A percentile compares a stretch with the other conserved stretches of the same genome.
phyloP scores from a whole-genome alignment of 2,113 vertebrate genomes.

The Columba janthina region DNA sequence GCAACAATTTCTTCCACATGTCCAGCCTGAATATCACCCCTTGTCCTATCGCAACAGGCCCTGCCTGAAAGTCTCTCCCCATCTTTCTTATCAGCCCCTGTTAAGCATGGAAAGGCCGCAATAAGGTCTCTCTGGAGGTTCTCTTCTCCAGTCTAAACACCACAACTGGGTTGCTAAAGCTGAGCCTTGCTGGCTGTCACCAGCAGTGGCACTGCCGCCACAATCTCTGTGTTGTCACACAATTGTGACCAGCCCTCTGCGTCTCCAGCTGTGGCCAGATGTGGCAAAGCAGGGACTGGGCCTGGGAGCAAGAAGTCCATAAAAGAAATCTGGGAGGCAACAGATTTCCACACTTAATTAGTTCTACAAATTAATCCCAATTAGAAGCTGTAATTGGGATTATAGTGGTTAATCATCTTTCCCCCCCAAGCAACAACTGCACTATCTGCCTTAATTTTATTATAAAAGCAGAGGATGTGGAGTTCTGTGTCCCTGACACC shows the following conservation, averaged over 20 bases:
- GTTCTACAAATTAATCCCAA: slow-evolving; percentile 27
- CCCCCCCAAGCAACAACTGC: background rate
- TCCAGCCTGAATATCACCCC: background rate
- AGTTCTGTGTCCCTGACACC: background rate
- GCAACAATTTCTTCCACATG: background rate
- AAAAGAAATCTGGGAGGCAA: background rate
- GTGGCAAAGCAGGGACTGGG: background rate
- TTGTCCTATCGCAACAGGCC: rapidly evolving
- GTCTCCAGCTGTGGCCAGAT: background rate
- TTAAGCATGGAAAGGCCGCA: rapidly evolving
- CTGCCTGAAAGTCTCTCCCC: background rate
- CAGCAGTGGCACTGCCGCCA: background rate
- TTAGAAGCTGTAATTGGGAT: slow-evolving; percentile 49
- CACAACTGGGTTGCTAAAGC: background rate
- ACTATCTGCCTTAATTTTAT: background rate
- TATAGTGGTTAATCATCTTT: slow-evolving; percentile 13
- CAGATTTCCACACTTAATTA: background rate
- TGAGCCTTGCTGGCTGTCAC: background rate
- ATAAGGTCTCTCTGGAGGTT: background rate
- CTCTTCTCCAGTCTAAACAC: background rate
- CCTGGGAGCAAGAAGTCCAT: background rate
- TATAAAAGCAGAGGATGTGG: rapidly evolving
- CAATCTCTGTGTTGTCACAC: background rate
- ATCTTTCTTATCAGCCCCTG: background rate
- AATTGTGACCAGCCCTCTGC: background rate